A percentile compares a stretch with the other conserved stretches of the same genome.
Evolutionary conservation across 2,888 invertebrate species (phyloP).

Genomic region (Epsilonema sp.): DNA sequence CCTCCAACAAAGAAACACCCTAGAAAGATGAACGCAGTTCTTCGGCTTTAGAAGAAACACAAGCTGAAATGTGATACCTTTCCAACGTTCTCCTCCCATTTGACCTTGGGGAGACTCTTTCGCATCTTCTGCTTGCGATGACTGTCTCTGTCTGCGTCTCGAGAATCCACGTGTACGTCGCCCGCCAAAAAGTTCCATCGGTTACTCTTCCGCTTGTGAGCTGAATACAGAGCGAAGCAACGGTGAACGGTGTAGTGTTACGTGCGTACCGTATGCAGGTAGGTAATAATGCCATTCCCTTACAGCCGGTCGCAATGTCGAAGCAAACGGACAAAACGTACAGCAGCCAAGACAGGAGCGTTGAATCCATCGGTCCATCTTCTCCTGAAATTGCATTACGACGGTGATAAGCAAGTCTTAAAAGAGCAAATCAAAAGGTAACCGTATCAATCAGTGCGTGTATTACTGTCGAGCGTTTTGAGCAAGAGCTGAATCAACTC

Average conservation of each 20-base stretch:
- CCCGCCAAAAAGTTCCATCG: slow-evolving; percentile 79
- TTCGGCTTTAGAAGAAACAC: not conserved
- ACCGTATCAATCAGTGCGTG: too few relatives aligned
- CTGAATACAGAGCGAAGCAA: too few relatives aligned
- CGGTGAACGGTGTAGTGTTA: too few relatives aligned
- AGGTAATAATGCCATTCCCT: too few relatives aligned
- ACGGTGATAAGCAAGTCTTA: slow-evolving; percentile 9
- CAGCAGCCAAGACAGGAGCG: slow-evolving; percentile 51
- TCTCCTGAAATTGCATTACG: slow-evolving; percentile 15
- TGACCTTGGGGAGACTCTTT: too few relatives aligned
- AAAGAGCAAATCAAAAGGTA: not conserved
- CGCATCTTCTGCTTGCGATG: too few relatives aligned
- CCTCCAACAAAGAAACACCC: not conserved
- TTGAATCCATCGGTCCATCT: slow-evolving; percentile 39
- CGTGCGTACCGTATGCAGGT: too few relatives aligned
- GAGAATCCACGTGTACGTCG: too few relatives aligned
- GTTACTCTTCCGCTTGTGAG: not conserved
- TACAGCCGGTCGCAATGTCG: too few relatives aligned
- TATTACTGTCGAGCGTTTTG: too few relatives aligned
- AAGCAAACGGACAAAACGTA: slow-evolving; percentile 53
- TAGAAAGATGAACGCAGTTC: not conserved
- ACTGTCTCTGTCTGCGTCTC: too few relatives aligned
- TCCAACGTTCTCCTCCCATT: not conserved
- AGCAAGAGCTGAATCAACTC: slow-evolving; percentile 18
- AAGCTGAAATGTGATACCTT: not conserved